These are phyloP conservation scores for Seira musarum DNA, from an alignment of 2,888 invertebrate species.

Conservation along the genomic window DNA sequence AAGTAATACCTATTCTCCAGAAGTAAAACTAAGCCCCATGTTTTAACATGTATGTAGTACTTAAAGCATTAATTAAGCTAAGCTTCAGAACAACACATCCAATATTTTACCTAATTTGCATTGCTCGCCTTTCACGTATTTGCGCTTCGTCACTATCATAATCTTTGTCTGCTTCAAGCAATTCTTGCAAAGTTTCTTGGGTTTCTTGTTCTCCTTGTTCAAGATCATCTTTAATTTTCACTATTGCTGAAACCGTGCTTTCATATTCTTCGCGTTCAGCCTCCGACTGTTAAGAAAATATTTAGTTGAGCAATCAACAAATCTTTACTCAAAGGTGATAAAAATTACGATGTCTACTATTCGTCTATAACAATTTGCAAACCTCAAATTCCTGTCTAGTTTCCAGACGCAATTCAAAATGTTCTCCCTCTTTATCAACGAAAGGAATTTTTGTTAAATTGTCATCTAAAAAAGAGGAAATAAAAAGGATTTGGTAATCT, in stretches of 20 bases:
- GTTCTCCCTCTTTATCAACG: constrained; percentile 37
- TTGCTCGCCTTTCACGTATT: constrained; percentile 29
- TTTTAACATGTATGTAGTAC: neutral
- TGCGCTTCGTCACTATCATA: constrained; percentile 26
- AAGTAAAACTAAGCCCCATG: constrained; percentile 41
- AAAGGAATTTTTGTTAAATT: constrained; percentile 21
- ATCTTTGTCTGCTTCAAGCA: constrained; percentile 77
- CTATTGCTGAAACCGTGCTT: constrained; percentile 77
- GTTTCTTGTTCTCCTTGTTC: constrained; percentile 76
- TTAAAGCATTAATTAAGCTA: neutral
- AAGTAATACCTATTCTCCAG: constrained; percentile 22
- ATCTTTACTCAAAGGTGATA: no score
- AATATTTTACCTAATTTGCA: constrained; percentile 45
- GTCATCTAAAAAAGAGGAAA: constrained; percentile 26
- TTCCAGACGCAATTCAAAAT: constrained; percentile 40
- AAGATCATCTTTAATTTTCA: constrained; percentile 76
- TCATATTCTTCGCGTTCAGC: constrained; percentile 78
- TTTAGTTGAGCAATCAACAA: no score
- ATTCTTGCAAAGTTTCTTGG: constrained; percentile 77
- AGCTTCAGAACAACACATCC: neutral
- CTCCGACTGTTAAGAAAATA: no score
- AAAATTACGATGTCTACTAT: no score
- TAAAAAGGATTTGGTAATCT: neutral
- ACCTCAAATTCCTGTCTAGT: constrained; percentile 18
- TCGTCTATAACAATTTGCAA: no score